phyloP scores from a whole-genome alignment of 37 sponge, comb jelly and placozoan species.

The Hormiphora californensis region DNA sequence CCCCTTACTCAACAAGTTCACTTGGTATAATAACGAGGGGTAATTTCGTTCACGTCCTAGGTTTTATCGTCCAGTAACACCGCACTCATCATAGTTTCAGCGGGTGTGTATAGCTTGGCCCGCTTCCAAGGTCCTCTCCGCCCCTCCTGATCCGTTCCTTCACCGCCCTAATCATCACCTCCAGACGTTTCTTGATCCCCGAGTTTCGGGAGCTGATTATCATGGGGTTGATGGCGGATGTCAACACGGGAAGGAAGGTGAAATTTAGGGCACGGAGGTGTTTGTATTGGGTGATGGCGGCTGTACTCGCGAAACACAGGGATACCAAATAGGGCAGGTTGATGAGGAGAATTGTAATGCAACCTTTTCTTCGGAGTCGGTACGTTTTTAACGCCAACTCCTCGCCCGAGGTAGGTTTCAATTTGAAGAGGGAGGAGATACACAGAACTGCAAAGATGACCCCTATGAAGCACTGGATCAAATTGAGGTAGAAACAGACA shows the following conservation, averaged over 20 bases:
- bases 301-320: constrained; percentile 9
- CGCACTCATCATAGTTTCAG: not conserved
- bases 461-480: constrained; percentile 40
- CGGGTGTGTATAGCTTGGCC: not conserved
- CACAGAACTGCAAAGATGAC: constrained; percentile 25
- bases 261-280: constrained; percentile 53
- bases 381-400: constrained; percentile 33
- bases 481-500: constrained; percentile 39
- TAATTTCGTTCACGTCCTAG: too few relatives aligned
- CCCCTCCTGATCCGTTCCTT: not conserved
- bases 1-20: too few relatives aligned
- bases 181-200: constrained; percentile 21
- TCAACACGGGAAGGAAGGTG: constrained; percentile 51
- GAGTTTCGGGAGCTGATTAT: constrained; percentile 28
- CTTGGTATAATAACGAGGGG: too few relatives aligned
- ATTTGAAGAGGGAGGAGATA: constrained; percentile 46
- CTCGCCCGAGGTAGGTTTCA: constrained; percentile 8
- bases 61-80: too few relatives aligned
- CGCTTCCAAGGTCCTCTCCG: not conserved
- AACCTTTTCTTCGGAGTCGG: constrained; percentile 13
- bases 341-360: constrained; percentile 45
- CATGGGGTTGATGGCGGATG: constrained; percentile 37
- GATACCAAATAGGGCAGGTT: constrained; percentile 48
- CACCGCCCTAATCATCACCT: not conserved
- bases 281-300: constrained; percentile 24